A percentile compares a stretch with the other conserved stretches of the same genome.
Conservation (phyloP, 2,888 invertebrate genomes). For the Teleiodes luculella region DNA sequence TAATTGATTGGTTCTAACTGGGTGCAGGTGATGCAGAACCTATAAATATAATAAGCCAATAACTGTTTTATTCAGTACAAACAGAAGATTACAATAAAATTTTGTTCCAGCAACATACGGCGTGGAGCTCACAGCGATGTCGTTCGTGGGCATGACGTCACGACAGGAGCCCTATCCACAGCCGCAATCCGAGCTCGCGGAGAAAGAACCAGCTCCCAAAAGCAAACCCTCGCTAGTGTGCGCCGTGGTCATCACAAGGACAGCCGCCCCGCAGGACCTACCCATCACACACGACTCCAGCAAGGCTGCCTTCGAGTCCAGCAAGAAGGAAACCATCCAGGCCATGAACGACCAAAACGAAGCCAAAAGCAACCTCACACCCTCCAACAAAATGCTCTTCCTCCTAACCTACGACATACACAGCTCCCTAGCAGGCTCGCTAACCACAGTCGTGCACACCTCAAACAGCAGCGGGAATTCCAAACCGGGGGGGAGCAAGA, state of each 20-base stretch:
- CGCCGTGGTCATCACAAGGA: slow-evolving; percentile 60
- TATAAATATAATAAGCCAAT: not conserved
- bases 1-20: no score
- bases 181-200: slow-evolving; percentile 52
- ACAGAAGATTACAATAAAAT: not conserved
- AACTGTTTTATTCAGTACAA: not conserved
- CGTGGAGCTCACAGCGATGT: slow-evolving; percentile 68
- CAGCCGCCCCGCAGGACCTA: slow-evolving; percentile 46
- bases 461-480: slow-evolving; percentile 69
- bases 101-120: slow-evolving; percentile 56
- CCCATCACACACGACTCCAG: slow-evolving; percentile 64
- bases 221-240: slow-evolving; percentile 65
- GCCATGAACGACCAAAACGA: slow-evolving; percentile 89
- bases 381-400: slow-evolving; percentile 73
- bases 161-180: slow-evolving; percentile 58
- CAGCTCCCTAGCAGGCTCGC: slow-evolving; percentile 74
- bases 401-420: slow-evolving; percentile 85
- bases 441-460: slow-evolving; percentile 64
- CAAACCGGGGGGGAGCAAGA: slow-evolving; percentile 76
- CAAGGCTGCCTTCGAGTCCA: slow-evolving; percentile 63
- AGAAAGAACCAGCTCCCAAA: slow-evolving; percentile 55
- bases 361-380: slow-evolving; percentile 74
- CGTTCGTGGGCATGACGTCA: slow-evolving; percentile 64
- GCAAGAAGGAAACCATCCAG: slow-evolving; percentile 76
- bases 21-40: no score